Conservation (phyloP, 2,113 vertebrate genomes). For the Ailuropoda melanoleuca region DNA sequence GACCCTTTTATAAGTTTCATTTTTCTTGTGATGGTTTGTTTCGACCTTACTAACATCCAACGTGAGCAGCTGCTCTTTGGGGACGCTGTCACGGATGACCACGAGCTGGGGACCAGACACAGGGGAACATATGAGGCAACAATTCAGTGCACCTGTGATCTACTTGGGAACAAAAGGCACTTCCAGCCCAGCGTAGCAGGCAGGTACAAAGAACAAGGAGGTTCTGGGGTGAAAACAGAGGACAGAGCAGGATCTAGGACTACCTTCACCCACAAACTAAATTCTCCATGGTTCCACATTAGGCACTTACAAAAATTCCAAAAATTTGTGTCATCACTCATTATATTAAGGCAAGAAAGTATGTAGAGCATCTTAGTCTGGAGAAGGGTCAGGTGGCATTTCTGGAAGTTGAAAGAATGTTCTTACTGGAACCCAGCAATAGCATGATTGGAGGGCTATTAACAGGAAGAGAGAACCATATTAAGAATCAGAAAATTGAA, state of each 20-base stretch:
- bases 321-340: neutral
- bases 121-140: neutral
- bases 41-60: slow-evolving; percentile 40
- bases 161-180: neutral
- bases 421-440: neutral
- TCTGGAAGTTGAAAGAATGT: neutral
- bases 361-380: neutral
- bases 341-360: neutral
- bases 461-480: neutral
- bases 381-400: neutral
- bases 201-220: neutral
- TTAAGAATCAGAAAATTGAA: neutral
- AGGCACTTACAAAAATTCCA: neutral
- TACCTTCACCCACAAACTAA: neutral
- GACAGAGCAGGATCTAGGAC: neutral
- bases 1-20: slow-evolving; percentile 54
- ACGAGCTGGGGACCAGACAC: neutral
- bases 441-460: neutral
- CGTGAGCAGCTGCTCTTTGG: slow-evolving; percentile 2
- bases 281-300: neutral
- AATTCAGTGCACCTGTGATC: neutral
- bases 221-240: neutral
- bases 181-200: neutral
- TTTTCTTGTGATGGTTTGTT: slow-evolving; percentile 48
- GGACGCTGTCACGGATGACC: neutral